Evolutionary conservation across 2,888 invertebrate genomes (phyloP).

Genomic region (Hyposoter didymator): DNA sequence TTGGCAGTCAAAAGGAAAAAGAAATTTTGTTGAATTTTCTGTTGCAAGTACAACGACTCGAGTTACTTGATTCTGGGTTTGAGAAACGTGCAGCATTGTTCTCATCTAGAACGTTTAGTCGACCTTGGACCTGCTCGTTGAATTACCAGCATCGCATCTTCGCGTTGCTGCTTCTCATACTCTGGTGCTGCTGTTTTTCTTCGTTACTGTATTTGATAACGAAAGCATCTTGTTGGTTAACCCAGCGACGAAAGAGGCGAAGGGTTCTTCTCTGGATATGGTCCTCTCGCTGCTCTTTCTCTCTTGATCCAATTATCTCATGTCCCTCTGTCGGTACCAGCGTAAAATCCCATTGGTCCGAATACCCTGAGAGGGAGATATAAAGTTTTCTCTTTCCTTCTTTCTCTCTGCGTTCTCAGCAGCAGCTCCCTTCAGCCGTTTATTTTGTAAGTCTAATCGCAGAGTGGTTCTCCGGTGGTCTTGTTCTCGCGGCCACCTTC

Average conservation of each 20-base stretch:
- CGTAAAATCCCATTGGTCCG: constrained; percentile 82
- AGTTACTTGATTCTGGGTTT: not conserved
- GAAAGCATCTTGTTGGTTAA: constrained; percentile 31
- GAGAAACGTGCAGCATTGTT: not conserved
- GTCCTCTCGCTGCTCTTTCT: constrained; percentile 43
- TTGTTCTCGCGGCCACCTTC: constrained; percentile 76
- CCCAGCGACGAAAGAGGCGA: constrained; percentile 39
- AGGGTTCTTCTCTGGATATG: constrained; percentile 42
- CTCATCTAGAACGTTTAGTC: constrained; percentile 70
- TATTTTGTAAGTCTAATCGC: constrained; percentile 85
- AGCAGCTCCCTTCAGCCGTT: constrained; percentile 82
- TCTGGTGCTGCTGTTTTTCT: constrained; percentile 3
- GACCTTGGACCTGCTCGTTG: constrained; percentile 75
- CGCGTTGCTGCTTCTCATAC: constrained; percentile 28
- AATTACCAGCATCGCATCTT: constrained; percentile 73
- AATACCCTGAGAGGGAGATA: constrained; percentile 66
- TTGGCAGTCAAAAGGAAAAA: no score
- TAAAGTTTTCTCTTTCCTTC: constrained; percentile 29
- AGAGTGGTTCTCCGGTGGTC: constrained; percentile 83
- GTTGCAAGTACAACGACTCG: not conserved
- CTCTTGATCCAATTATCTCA: constrained; percentile 83
- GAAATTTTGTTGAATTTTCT: no score
- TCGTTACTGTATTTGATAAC: constrained; percentile 17
- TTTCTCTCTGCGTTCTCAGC: constrained; percentile 49
- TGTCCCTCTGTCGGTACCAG: constrained; percentile 82